Base-by-base conservation (phyloP, 2,113 vertebrate species). In the Salvelinus fontinalis region DNA sequence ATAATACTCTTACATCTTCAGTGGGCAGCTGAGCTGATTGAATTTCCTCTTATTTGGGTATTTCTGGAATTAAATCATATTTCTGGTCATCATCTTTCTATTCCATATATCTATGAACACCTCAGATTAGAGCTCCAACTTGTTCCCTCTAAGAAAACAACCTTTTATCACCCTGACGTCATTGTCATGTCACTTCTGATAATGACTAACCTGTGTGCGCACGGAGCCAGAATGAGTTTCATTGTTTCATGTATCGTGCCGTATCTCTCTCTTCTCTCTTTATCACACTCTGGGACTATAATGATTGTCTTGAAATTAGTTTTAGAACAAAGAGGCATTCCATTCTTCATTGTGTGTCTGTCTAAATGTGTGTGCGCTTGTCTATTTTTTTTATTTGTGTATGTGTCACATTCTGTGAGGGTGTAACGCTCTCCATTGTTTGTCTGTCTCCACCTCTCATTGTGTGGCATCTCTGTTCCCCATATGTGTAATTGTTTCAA, bases 21-120 rank as follows among this genome's bases (percentile, higher is more conserved):
- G 69, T 49, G 77, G 75, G 77, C 79, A 74, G 79, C 74, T 79
- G 64, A 67, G 80, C 75, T 72, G 65, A 83, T 84, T 79, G 71
- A 86, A 78, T 76, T 78, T 62, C 76, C 75, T 26, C 71, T 62
- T 69, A 75, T 79, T 90, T 64, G 73, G 76, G 77, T 86, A 84
- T 89, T 86, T 87, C 75, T 80, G 84, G 81, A 79, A 20, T 8
- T 8, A 44, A 44, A 44, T 44, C 39, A 44, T 39, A 39, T 39
- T 39, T 39, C 39, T 39, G 39, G 67, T 18, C 39, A 39, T 39
- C 39, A 39, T 39, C 39, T 39, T 39, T 39, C 39, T 39, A 39
- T 44, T 44, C 39, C 39, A 11, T 44, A 44, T 44, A 44, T 44
- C 9, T 44, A 44, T 44, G 39, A 44, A 44, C 39, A 44, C 39